Evolutionary conservation across 1,140 invertebrate genomes (phyloP), one percentile per base, ranked within the genome.

Genomic region (Danaus melanippus): DNA sequence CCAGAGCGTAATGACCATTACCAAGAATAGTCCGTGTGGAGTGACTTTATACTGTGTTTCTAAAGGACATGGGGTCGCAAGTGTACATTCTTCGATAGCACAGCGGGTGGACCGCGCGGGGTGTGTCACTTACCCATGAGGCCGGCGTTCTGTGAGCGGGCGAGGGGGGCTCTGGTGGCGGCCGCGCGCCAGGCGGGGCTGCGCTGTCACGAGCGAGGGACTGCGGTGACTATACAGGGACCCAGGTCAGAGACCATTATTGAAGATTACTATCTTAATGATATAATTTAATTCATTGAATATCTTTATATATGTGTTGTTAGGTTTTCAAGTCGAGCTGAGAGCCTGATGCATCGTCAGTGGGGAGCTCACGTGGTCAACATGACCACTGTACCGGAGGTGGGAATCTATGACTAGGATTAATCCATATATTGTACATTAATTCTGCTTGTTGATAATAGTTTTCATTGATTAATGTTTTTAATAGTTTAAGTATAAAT

Each of bases 351-450:
- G 87, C 97, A 92, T 73, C 89, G 92, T 8, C 87, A 89, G 41
- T 98, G 96, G 96, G 96, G 96, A 47, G 96, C 93, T 12, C 91
- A 97, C 87, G 88, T 98, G 21, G 91, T 99, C 45, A 98, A 97
- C 75, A 99, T 99, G 98, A 99, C 97, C 10, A 93, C 94, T 40
- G 94, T 96, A 41, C 98, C 98, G 2, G 98, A 99, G 89, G 97
- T 98, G 56, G 10, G 21, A n/a, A n/a, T n/a, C n/a, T n/a, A n/a
- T n/a, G n/a, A n/a, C n/a, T n/a, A n/a, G n/a, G n/a, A n/a, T n/a
- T n/a, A n/a, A n/a, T n/a, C n/a, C n/a, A n/a, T n/a, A n/a, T n/a
- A n/a, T n/a, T n/a, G n/a, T n/a, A n/a, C n/a, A n/a, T n/a, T n/a
- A n/a, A n/a, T n/a, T n/a, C n/a, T n/a, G n/a, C n/a, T n/a, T n/a